Evolutionary conservation across 1,140 invertebrate species (phyloP).

Genomic region (Lepidurus couesii): DNA sequence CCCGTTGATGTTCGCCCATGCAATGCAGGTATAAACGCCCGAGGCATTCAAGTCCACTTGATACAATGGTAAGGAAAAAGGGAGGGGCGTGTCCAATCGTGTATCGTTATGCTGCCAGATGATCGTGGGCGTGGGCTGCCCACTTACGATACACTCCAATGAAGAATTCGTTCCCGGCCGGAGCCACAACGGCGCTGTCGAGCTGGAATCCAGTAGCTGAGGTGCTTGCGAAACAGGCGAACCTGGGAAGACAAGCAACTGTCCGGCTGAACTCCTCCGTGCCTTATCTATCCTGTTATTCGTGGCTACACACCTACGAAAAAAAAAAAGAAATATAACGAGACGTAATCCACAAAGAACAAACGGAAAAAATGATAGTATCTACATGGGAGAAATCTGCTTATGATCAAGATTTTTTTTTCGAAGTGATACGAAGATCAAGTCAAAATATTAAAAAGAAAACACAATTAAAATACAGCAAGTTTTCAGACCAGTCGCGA

Average conservation of each 20-base stretch:
- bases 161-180: conserved; percentile 23
- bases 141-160: conserved; percentile 45
- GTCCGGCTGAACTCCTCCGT: conserved; percentile 20
- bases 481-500: too few relatives aligned
- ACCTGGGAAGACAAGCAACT: conserved; percentile 18
- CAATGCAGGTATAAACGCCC: conserved; percentile 55
- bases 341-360: too few relatives aligned
- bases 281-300: conserved; percentile 37
- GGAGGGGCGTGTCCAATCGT: conserved; percentile 39
- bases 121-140: conserved; percentile 41
- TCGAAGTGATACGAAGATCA: too few relatives aligned
- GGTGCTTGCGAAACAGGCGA: not conserved
- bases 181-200: conserved; percentile 11
- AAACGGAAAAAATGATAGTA: too few relatives aligned
- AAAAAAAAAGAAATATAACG: not conserved
- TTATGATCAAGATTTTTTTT: too few relatives aligned
- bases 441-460: too few relatives aligned
- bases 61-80: conserved; percentile 45
- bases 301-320: conserved; percentile 37
- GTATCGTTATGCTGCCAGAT: conserved; percentile 41
- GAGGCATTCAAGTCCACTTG: conserved; percentile 47
- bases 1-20: conserved; percentile 43
- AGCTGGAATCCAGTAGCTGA: conserved; percentile 10
- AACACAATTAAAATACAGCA: too few relatives aligned
- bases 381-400: too few relatives aligned